Percentiles rank a stretch among this genome's conserved stretches.
phyloP scores from a whole-genome alignment of 2,113 vertebrate species.

The Hyaena hyaena region DNA sequence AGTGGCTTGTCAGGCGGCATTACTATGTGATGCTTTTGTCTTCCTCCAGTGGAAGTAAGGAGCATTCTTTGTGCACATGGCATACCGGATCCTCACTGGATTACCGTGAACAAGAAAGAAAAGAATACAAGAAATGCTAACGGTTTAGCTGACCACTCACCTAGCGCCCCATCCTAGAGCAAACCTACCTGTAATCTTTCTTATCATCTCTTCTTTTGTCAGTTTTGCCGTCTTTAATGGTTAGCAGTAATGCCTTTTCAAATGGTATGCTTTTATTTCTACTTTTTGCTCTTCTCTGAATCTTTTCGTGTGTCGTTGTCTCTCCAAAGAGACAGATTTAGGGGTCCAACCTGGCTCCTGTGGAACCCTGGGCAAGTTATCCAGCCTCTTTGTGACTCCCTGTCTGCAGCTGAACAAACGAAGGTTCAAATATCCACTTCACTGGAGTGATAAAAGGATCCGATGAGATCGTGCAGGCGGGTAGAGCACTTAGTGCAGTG shows the following conservation, averaged over 20 bases:
- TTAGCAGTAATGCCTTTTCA: background rate
- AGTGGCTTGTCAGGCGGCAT: background rate
- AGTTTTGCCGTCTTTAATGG: background rate
- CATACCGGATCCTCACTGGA: background rate
- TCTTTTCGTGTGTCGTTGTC: background rate
- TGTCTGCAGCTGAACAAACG: background rate
- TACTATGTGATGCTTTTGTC: background rate
- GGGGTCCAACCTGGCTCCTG: background rate
- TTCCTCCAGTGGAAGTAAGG: background rate
- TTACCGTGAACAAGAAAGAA: background rate
- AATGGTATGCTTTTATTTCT: background rate
- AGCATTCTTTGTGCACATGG: background rate
- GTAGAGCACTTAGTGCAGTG: background rate
- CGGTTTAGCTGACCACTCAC: background rate
- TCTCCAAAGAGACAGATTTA: background rate
- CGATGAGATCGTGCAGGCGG: background rate
- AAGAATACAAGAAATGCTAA: background rate
- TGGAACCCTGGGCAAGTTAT: background rate
- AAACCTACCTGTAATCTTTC: background rate
- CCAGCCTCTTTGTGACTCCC: background rate
- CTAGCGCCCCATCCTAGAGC: background rate
- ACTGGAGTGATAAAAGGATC: background rate
- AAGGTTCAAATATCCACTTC: background rate
- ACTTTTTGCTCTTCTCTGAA: background rate
- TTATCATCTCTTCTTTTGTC: background rate